Evolutionary conservation across 2,888 invertebrate genomes (phyloP), one percentile per base, ranked within the genome.

Genomic region (Clepsis dumicolana): DNA sequence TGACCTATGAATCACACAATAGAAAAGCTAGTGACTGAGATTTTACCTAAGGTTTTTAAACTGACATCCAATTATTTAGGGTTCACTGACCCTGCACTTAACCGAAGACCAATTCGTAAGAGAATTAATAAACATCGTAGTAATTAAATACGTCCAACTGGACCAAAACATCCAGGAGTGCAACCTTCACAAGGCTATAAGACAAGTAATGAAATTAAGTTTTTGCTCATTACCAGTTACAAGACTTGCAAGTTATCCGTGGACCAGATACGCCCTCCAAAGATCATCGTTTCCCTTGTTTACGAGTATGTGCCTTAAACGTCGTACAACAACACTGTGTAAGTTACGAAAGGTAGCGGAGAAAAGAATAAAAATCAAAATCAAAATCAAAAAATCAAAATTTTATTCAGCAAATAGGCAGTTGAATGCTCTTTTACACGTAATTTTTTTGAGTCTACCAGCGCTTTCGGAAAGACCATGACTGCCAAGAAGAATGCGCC

Each of bases 231-330:
- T 38, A 14, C 59, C 7, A 25, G 53, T 29, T 32, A 14, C 21
- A 21, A 27, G 48, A 4, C n/a, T n/a, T 8, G 25, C 25, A 35
- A 18, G 29, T 8, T 12, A 52, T 50, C 24, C 35, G 32, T 66
- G 65, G 60, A 61, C 48, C 54, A 61, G 65, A 53, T 65, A 59
- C 24, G 38, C 50, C 44, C 21, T 54, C 54, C 56, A 35, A 29
- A 44, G 18, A 60, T 60, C 41, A 53, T 41, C 65, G 35, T 35
- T 24, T 41, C 59, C 10, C 27, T 59, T 59, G 41, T 59, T 59
- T 59, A n/a, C n/a, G n/a, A n/a, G n/a, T n/a, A 59, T n/a, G 52
- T 10, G 1, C n/a, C n/a, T 3, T 59, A 16, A 21, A 14, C 32
- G 54, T 14, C 25, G 27, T 2, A 21, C 38, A 21, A 57, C 16